Evolutionary conservation across 2,797 vertebrate genomes (phyloP), one percentile per base, ranked within the genome.

Genomic region (Gila robusta): DNA sequence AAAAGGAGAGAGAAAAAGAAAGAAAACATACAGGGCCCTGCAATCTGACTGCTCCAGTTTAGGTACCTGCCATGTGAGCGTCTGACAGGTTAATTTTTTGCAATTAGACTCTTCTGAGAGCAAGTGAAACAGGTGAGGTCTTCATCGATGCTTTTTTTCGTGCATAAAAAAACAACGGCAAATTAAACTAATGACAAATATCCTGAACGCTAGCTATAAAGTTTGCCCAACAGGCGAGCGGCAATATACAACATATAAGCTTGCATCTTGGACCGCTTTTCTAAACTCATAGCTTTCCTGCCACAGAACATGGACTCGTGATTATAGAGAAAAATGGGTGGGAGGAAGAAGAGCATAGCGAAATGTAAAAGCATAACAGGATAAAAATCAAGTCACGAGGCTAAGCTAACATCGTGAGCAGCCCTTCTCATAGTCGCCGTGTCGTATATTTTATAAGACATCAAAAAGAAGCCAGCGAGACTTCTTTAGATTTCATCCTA

Each of bases 51-150:
- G 94, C 91, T 94, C 94, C 96, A 94, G 95, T 96, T 93, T 96
- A 96, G 95, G 96, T 95, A 95, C 95, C 95, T 94, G 96, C 95
- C 94, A 87, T 94, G 94, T 91, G 90, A 95, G 94, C 94, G 92
- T 92, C 95, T 97, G 97, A 97, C 97, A 97, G 97, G 95, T 97
- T 97, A 96, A 97, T 97, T 97, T 96, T 92, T 96, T 93, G 94
- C 96, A 96, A 96, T 97, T 95, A 95, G 90, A 95, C 94, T 94
- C 96, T 95, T 95, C 94, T 91, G 95, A 95, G 93, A 95, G 94
- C 94, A 95, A 95, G 94, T 94, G 92, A 95, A 90, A 96, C 94
- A 95, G 94, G 95, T 94, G 93, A 94, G 88, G 89, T 93, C 92
- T 90, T 91, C 82, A 87, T 91, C 94, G 93, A 94, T 94, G 94